Percentiles rank a stretch among this genome's conserved stretches.
Evolutionary conservation across 2,113 vertebrate species (phyloP).

Genomic region (Corydoras sp.): DNA sequence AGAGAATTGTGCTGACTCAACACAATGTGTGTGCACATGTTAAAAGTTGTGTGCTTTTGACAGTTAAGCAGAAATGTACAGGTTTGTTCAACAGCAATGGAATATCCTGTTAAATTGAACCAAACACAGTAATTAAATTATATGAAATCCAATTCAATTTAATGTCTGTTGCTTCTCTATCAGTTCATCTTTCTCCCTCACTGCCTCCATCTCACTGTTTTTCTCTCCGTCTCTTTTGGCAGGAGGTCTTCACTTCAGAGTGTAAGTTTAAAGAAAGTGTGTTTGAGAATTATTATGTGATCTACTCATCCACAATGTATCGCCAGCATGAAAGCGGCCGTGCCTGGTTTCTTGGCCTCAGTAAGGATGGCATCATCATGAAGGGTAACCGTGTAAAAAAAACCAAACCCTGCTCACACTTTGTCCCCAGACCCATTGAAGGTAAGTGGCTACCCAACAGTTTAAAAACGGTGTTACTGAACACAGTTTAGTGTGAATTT

Average conservation of each 20-base stretch:
- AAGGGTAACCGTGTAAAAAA: slow-evolving; percentile 98
- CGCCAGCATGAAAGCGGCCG: slow-evolving; percentile 94
- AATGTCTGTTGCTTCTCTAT: too few relatives aligned
- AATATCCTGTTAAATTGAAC: not conserved
- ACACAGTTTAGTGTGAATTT: too few relatives aligned
- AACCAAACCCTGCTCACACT: slow-evolving; percentile 96
- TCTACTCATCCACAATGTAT: slow-evolving; percentile 95
- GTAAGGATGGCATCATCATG: slow-evolving; percentile 95
- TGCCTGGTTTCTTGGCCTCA: slow-evolving; percentile 97
- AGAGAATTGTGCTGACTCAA: slow-evolving; percentile 15
- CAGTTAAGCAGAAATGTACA: slow-evolving; percentile 3
- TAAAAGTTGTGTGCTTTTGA: slow-evolving; percentile 3
- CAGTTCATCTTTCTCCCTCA: not conserved
- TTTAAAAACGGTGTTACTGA: not conserved
- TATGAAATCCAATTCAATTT: not conserved
- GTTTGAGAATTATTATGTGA: slow-evolving; percentile 98
- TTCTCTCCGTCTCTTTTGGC: slow-evolving; percentile 8
- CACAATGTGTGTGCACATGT: slow-evolving; percentile 9
- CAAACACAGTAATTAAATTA: not conserved
- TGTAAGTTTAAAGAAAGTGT: slow-evolving; percentile 99
- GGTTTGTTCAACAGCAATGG: not conserved
- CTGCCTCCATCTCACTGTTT: not conserved
- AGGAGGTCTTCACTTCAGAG: slow-evolving; percentile 94
- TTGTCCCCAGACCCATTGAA: slow-evolving; percentile 96
- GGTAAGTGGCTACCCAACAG: slow-evolving; percentile 60